Evolutionary conservation across 1,140 invertebrate genomes (phyloP).

Genomic region (Maniola jurtina): DNA sequence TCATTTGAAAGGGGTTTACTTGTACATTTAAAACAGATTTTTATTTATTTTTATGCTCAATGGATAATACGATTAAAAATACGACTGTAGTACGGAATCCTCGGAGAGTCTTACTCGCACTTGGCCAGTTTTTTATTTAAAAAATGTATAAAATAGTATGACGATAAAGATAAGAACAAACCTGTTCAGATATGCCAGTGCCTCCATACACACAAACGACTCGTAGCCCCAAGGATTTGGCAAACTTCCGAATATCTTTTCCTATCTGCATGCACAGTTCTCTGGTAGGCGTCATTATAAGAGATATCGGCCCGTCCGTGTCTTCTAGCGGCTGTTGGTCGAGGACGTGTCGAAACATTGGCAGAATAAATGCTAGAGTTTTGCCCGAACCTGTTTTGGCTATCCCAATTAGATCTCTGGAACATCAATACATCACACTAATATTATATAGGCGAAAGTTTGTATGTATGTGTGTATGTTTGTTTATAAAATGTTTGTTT

Average conservation of each 20-base stretch:
- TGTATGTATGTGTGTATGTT: no score
- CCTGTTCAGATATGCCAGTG: slow-evolving; percentile 96
- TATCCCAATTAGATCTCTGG: slow-evolving; percentile 97
- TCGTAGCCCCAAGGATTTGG: slow-evolving; percentile 90
- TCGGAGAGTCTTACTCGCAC: no score
- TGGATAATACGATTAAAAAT: no score
- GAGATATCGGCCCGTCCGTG: slow-evolving; percentile 96
- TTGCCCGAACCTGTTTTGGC: slow-evolving; percentile 99
- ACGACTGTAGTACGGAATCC: no score
- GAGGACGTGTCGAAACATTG: slow-evolving; percentile 98
- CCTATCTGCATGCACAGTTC: slow-evolving; percentile 99
- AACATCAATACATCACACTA: background rate
- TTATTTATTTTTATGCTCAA: no score
- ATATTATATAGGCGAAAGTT: no score
- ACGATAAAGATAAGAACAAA: slow-evolving; percentile 22
- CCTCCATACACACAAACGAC: slow-evolving; percentile 99
- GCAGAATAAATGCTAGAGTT: slow-evolving; percentile 98
- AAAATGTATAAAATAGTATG: no score
- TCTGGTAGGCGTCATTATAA: slow-evolving; percentile 99
- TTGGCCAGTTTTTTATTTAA: no score
- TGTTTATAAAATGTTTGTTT: no score
- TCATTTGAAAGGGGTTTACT: no score
- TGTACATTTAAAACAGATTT: no score
- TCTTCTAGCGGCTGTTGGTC: slow-evolving; percentile 96
- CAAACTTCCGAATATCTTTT: slow-evolving; percentile 97